Evolutionary conservation across 2,888 invertebrate species (phyloP).

Genomic region (Mesoligia furuncula): DNA sequence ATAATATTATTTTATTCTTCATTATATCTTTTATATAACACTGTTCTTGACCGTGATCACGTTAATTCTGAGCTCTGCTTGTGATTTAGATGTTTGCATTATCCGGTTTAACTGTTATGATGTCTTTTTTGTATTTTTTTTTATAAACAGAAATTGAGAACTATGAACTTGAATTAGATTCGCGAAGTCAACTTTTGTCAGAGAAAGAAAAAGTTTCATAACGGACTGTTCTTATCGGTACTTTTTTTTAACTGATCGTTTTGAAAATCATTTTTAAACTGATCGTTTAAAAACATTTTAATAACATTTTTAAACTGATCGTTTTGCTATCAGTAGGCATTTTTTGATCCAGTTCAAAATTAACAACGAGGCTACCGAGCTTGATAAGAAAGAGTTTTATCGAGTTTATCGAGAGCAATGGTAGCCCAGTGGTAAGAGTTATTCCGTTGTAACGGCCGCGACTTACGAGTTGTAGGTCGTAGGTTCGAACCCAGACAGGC

Average conservation of each 20-base stretch:
- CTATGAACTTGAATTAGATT: slow-evolving; percentile 64
- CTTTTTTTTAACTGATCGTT: slow-evolving; percentile 16
- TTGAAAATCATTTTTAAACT: too few species aligned
- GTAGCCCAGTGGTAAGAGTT: too few species aligned
- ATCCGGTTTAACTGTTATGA: slow-evolving; percentile 66
- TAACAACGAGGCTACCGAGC: neutral
- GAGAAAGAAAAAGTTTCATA: slow-evolving; percentile 22
- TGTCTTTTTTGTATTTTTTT: slow-evolving; percentile 22
- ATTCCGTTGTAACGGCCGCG: too few species aligned
- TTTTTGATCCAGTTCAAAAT: slow-evolving; percentile 17
- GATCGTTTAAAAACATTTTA: too few species aligned
- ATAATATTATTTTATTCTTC: slow-evolving; percentile 45
- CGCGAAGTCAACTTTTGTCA: slow-evolving; percentile 14
- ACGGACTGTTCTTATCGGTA: slow-evolving; percentile 25
- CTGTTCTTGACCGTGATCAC: slow-evolving; percentile 68
- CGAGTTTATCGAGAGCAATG: too few species aligned
- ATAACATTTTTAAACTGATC: too few species aligned
- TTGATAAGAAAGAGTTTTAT: too few species aligned
- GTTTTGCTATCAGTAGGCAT: neutral
- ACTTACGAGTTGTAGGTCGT: too few species aligned
- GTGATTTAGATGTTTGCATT: slow-evolving; percentile 41
- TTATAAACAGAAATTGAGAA: slow-evolving; percentile 45
- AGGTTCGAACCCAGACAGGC: too few species aligned
- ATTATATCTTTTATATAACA: slow-evolving; percentile 42
- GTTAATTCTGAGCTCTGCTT: slow-evolving; percentile 59